A percentile compares a stretch with the other conserved stretches of the same genome.
phyloP scores from a whole-genome alignment of 2,888 invertebrate genomes.

The Branchellion lobata region DNA sequence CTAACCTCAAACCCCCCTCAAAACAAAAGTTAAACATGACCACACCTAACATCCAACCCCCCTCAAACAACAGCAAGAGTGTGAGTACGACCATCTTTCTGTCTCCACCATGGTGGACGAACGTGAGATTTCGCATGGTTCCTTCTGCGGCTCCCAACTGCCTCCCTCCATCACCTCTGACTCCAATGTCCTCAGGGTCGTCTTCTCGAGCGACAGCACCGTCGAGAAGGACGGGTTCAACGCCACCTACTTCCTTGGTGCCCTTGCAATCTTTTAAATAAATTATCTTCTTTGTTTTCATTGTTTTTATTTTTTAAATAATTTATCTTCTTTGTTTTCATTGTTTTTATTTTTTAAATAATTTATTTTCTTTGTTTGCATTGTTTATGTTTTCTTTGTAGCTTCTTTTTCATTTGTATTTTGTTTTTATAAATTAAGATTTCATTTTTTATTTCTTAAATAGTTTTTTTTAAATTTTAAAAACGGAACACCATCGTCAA shows the following conservation, averaged over 20 bases:
- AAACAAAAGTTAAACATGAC: too few relatives aligned
- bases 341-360: too few relatives aligned
- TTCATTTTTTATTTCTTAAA: too few relatives aligned
- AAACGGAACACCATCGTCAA: too few relatives aligned
- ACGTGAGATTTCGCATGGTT: constrained; percentile 74
- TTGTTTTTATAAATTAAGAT: too few relatives aligned
- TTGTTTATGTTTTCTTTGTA: not conserved
- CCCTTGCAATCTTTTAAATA: not conserved
- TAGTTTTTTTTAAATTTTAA: too few relatives aligned
- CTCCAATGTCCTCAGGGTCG: constrained; percentile 82
- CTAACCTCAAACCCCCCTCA: too few relatives aligned
- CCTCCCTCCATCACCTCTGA: constrained; percentile 89
- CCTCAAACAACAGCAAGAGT: constrained; percentile 72
- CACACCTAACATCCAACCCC: too few relatives aligned
- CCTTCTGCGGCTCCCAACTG: constrained; percentile 78
- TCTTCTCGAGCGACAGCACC: constrained; percentile 91
- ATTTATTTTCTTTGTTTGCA: not conserved
- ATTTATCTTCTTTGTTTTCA: too few relatives aligned
- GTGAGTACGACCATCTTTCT: constrained; percentile 93
- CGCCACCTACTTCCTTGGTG: constrained; percentile 85
- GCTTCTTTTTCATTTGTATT: too few relatives aligned
- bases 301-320: too few relatives aligned
- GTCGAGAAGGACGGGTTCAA: constrained; percentile 94
- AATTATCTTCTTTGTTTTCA: not conserved
- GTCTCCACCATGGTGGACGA: constrained; percentile 71